A percentile compares a stretch with the other conserved stretches of the same genome.
Conservation (phyloP, 2,797 vertebrate genomes). For the Meda fulgida region DNA sequence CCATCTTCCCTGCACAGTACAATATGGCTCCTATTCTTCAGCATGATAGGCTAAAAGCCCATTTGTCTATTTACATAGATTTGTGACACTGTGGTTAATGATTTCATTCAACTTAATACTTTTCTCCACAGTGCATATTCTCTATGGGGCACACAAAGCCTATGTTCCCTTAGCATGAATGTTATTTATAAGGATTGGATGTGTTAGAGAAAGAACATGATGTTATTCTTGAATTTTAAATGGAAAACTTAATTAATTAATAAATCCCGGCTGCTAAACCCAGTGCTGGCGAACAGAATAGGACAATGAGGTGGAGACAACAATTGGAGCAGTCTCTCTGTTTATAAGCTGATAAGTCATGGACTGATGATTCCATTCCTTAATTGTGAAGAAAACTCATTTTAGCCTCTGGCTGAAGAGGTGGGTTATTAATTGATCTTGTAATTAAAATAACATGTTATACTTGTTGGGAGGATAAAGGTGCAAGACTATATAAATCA, state of each 20-base stretch:
- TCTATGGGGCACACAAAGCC: conserved; percentile 38
- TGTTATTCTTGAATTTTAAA: conserved; percentile 78
- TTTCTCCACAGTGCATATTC: conserved; percentile 36
- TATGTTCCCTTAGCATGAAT: conserved; percentile 62
- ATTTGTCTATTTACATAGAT: conserved; percentile 60
- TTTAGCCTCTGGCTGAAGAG: conserved; percentile 79
- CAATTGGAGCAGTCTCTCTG: conserved; percentile 75
- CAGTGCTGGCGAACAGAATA: conserved; percentile 73
- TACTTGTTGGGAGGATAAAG: conserved; percentile 71
- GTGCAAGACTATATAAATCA: conserved; percentile 75
- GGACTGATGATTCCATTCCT: conserved; percentile 82
- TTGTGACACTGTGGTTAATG: conserved; percentile 62
- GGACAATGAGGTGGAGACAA: conserved; percentile 79
- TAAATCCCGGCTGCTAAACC: conserved; percentile 78
- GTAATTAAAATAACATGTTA: conserved; percentile 73
- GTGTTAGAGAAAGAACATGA: conserved; percentile 75
- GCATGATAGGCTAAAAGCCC: conserved; percentile 38
- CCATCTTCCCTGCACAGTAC: conserved; percentile 42
- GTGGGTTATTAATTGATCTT: conserved; percentile 83
- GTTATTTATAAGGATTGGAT: conserved; percentile 76
- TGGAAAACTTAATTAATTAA: conserved; percentile 84
- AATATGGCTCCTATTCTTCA: conserved; percentile 47
- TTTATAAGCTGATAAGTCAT: conserved; percentile 84
- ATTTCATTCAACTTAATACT: conserved; percentile 63
- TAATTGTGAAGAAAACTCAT: conserved; percentile 81